A percentile compares a stretch with the other conserved stretches of the same genome.
Evolutionary conservation across 2,888 invertebrate genomes (phyloP).

Genomic region (Polietes domitor): DNA sequence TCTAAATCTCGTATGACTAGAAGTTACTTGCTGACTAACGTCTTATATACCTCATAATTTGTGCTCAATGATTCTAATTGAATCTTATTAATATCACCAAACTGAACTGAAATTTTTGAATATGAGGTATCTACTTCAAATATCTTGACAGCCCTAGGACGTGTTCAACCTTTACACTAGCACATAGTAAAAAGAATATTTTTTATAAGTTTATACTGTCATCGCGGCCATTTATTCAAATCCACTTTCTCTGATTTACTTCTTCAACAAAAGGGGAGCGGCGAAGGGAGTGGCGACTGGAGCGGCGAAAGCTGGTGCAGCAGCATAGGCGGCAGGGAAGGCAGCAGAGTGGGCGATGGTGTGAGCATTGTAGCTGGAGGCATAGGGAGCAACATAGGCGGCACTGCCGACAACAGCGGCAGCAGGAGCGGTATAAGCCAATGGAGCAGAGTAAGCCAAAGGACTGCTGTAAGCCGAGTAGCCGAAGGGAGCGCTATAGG

Average conservation of each 20-base stretch:
- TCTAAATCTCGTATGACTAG: no score
- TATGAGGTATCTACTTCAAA: no score
- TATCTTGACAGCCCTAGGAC: no score
- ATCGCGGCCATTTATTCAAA: conserved; percentile 63
- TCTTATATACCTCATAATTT: no score
- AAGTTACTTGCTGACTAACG: no score
- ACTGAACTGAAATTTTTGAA: no score
- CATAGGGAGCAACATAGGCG: conserved; percentile 72
- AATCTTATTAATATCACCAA: no score
- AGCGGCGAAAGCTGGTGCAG: conserved; percentile 31
- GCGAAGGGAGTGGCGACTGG: conserved; percentile 61
- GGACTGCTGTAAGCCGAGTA: conserved; percentile 67
- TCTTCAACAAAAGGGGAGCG: conserved; percentile 47
- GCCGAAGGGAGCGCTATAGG: conserved; percentile 37
- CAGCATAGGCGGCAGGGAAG: conserved; percentile 60
- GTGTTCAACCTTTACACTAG: no score
- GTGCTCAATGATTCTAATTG: no score
- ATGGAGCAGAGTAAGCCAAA: conserved; percentile 71
- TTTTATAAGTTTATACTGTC: no score
- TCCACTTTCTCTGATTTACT: conserved; percentile 38
- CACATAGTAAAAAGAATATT: conserved; percentile 1
- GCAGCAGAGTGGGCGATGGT: conserved; percentile 74
- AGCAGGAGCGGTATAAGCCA: conserved; percentile 74
- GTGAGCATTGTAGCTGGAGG: conserved; percentile 75
- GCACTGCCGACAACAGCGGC: conserved; percentile 71